A percentile compares a stretch with the other conserved stretches of the same genome.
These are phyloP conservation scores for Lophura swinhoii DNA, from an alignment of 2,797 vertebrate genomes.

Conservation along the genomic window DNA sequence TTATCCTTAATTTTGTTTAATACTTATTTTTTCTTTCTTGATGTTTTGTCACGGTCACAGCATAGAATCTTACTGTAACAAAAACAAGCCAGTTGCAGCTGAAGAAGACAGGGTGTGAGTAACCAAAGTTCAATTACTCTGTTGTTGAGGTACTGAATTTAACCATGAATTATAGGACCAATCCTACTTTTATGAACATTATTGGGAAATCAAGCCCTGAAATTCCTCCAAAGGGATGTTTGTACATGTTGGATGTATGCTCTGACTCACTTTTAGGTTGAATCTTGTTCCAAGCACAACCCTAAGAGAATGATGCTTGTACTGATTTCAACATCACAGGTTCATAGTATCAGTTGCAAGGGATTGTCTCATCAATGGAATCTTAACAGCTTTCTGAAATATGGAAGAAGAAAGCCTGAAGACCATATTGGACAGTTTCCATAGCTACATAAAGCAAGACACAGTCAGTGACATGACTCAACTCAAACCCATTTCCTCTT, in stretches of 20 bases:
- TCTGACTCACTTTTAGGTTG: slow-evolving; percentile 40
- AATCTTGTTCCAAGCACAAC: background rate
- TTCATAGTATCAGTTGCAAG: background rate
- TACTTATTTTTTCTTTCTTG: background rate
- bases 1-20: background rate
- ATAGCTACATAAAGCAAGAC: background rate
- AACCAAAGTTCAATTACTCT: background rate
- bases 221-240: background rate
- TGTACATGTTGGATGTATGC: background rate
- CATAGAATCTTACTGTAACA: background rate
- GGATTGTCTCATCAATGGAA: background rate
- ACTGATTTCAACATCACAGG: slow-evolving; percentile 33
- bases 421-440: background rate
- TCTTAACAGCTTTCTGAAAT: background rate
- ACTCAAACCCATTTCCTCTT: background rate
- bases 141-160: background rate
- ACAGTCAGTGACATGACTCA: background rate
- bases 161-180: background rate
- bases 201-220: slow-evolving; percentile 32
- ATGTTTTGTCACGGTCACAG: background rate
- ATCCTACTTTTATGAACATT: slow-evolving; percentile 27
- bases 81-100: background rate
- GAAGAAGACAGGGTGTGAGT: background rate
- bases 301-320: background rate
- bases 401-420: background rate